Evolutionary conservation across 2,797 vertebrate genomes (phyloP).

Genomic region (Enteromius fasciolatus): DNA sequence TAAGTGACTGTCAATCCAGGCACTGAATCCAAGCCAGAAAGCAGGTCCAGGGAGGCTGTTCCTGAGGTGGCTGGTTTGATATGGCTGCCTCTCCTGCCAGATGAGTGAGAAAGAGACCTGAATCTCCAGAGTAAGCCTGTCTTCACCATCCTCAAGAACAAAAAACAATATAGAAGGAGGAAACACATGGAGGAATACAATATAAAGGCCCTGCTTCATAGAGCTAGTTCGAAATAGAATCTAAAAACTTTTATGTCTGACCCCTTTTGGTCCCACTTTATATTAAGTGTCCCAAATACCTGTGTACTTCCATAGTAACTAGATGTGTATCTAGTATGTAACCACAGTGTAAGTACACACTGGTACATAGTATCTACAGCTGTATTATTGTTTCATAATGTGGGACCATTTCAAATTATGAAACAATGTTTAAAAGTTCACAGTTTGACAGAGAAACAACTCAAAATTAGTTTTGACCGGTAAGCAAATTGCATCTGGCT

Average conservation of each 20-base stretch:
- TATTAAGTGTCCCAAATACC: too few species aligned
- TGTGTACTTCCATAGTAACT: too few species aligned
- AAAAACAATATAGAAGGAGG: not conserved
- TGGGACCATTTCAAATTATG: not conserved
- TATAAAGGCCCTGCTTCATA: not conserved
- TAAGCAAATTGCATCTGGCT: not conserved
- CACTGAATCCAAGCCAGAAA: conserved; percentile 25
- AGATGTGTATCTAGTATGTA: too few species aligned
- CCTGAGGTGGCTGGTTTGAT: conserved; percentile 30
- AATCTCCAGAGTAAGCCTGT: conserved; percentile 1
- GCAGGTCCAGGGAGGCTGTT: conserved; percentile 22
- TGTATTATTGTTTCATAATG: too few species aligned
- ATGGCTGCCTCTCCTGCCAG: conserved; percentile 28
- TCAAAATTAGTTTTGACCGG: not conserved
- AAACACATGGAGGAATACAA: not conserved
- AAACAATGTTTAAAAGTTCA: not conserved
- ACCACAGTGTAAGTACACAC: too few species aligned
- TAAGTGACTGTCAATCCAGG: conserved; percentile 44
- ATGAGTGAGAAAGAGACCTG: not conserved
- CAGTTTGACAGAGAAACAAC: not conserved
- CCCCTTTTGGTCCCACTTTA: too few species aligned
- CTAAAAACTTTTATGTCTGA: not conserved
- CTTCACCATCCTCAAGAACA: not conserved
- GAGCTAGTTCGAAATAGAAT: not conserved
- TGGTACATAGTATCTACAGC: too few species aligned